Percentiles rank a stretch among this genome's conserved stretches.
Conservation (phyloP, 2,113 vertebrate genomes). For the Tachycineta bicolor region DNA sequence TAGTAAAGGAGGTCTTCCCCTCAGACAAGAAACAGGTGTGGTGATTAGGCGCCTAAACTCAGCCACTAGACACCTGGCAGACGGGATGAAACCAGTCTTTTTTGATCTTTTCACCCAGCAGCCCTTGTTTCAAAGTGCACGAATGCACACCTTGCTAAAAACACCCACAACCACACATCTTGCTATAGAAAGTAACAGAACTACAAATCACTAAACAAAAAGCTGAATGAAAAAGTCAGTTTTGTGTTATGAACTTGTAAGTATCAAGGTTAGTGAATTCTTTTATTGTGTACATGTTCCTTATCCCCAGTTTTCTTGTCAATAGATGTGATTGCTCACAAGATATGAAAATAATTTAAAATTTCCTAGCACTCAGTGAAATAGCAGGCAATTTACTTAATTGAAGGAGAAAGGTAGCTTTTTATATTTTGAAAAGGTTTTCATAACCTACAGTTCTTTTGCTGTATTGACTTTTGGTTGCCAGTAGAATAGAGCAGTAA, state of each 20-base stretch:
- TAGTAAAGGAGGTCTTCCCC: not conserved
- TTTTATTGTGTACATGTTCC: not conserved
- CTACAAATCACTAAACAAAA: not conserved
- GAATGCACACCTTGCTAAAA: not conserved
- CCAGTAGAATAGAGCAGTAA: not conserved
- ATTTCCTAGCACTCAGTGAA: not conserved
- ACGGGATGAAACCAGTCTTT: not conserved
- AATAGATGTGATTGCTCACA: not conserved
- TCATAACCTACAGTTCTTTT: not conserved
- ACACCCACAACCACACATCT: not conserved
- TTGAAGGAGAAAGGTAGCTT: not conserved
- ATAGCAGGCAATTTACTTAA: not conserved
- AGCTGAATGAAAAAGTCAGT: not conserved
- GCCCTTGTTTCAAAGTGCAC: not conserved
- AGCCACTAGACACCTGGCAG: not conserved
- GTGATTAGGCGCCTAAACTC: not conserved
- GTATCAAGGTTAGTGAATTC: not conserved
- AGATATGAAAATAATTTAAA: not conserved
- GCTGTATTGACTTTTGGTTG: not conserved
- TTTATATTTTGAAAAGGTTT: not conserved
- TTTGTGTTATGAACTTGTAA: not conserved
- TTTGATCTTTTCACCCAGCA: not conserved
- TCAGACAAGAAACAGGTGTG: not conserved
- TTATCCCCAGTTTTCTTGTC: not conserved
- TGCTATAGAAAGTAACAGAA: not conserved